Percentiles rank a stretch among this genome's conserved stretches.
Conservation (phyloP, 2,113 vertebrate genomes). For the Asarcornis scutulata region DNA sequence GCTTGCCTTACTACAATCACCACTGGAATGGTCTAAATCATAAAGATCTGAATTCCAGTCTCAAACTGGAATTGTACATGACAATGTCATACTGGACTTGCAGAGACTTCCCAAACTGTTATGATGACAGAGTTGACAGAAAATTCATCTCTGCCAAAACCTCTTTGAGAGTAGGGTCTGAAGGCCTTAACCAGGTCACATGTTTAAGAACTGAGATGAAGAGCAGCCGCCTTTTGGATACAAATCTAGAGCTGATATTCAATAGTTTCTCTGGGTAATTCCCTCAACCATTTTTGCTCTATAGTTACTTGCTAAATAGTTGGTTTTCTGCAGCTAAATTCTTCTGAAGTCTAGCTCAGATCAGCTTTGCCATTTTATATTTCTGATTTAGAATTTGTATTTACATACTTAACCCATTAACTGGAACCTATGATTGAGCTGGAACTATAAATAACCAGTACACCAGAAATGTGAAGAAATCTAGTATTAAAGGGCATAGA, state of each 20-base stretch:
- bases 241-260: rapidly evolving
- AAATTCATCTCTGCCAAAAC: background rate
- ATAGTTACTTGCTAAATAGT: background rate
- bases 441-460: conserved; percentile 24
- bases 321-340: background rate
- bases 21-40: background rate
- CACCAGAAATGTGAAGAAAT: conserved; percentile 54
- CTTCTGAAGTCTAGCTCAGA: background rate
- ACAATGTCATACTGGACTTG: background rate
- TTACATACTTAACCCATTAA: conserved; percentile 15
- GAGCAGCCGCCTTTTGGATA: background rate
- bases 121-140: background rate
- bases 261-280: background rate
- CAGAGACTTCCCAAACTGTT: background rate
- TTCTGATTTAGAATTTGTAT: background rate
- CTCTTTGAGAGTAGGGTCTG: background rate
- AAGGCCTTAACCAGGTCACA: background rate
- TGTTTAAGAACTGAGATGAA: background rate
- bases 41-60: background rate
- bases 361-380: background rate
- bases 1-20: background rate
- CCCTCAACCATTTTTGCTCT: background rate
- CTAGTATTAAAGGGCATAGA: conserved; percentile 37
- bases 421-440: background rate
- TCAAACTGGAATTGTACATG: background rate